Base-by-base conservation (phyloP, 1,140 invertebrate species). In the Drosophila busckii region DNA sequence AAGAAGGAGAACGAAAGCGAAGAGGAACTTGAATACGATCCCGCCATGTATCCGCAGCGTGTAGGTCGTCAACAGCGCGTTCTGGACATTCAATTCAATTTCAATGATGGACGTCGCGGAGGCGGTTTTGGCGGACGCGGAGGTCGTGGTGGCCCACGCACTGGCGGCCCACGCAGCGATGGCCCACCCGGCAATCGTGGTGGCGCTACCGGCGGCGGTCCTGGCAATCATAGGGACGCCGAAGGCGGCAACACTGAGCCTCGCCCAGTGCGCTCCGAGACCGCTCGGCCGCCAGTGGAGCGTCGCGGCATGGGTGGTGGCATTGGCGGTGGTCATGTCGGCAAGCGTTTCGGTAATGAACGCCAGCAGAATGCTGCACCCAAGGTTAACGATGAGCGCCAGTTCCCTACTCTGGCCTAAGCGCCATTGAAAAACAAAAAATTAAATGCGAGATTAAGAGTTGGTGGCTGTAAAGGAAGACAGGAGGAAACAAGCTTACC, bases 351-450 rank as follows among this genome's bases (percentile, higher is more conserved):
- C 38, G 73, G 68, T 37, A 62, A 53, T 23, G 68, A 84, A 26
- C 52, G 71, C 34, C 76, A 84, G 67, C 82, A 85, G 48, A 75
- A 84, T 56, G 54, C 69, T 91, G 96, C 96, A 83, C 97, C 97
- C 12, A 97, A 96, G 88, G 95, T 98, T 38, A 95, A 97, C 87
- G 96, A 98, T 89, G 96, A 96, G 89, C 93, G 94, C 85, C 96
- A 97, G 89, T 98, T 98, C 89, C 97, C 97, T 60, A 96, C 95
- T 73, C 90, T 97, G 85, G 93, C 94, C 35, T 80, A 80, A 83
- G 25, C 35, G 9, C 2, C 5, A 16, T 44, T 17, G 13, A 17
- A 8, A 19, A 7, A 38, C 23, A 31, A 54, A 15, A 25, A 12
- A 40, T 31, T 25, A 37, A 54, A 34, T 42, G 56, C n/a, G 19